These are phyloP conservation scores for Notamacropus eugenii DNA, from an alignment of 2,797 vertebrate genomes.

Conservation along the genomic window DNA sequence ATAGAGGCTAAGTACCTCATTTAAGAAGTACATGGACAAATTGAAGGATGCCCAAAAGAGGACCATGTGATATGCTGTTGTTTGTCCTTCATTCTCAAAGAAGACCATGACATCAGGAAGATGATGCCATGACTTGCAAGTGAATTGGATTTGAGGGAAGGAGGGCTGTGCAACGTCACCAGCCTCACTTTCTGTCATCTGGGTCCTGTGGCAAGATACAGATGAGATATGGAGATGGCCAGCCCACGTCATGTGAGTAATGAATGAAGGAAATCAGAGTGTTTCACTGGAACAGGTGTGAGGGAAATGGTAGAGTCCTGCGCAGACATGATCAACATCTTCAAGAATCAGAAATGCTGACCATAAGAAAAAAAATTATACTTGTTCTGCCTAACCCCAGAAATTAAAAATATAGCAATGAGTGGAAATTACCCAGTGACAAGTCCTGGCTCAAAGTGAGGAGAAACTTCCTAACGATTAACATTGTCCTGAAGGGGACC, in stretches of 20 bases:
- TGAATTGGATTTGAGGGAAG: no score
- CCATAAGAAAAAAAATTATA: background rate
- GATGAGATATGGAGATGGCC: no score
- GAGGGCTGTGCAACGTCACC: no score
- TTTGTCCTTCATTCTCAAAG: no score
- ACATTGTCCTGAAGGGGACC: background rate
- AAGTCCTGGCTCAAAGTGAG: background rate
- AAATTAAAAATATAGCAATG: background rate
- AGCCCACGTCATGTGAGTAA: background rate
- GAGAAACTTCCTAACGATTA: background rate
- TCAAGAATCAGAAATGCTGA: background rate
- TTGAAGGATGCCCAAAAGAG: background rate
- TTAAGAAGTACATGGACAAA: background rate
- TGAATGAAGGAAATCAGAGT: background rate
- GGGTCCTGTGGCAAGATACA: no score
- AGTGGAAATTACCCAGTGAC: background rate
- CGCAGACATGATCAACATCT: background rate
- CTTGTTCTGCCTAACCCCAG: background rate
- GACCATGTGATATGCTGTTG: background rate
- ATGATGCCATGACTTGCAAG: no score
- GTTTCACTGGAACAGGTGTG: background rate
- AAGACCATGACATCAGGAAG: no score
- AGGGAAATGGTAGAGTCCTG: background rate
- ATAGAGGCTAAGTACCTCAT: background rate
- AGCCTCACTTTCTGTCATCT: no score